Base-by-base conservation (phyloP, 2,113 vertebrate genomes). In the Cottus gobio region DNA sequence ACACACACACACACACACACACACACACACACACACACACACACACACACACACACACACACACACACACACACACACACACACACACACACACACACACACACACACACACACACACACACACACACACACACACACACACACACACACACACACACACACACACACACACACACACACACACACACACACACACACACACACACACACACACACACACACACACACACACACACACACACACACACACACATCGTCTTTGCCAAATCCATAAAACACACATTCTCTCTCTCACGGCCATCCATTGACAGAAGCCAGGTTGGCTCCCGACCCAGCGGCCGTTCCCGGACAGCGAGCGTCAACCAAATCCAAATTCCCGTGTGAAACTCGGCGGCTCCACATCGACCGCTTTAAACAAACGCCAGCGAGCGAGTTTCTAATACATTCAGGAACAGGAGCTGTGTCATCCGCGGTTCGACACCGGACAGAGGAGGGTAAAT, bases 231-330 rank as follows among this genome's bases (percentile, higher is more conserved):
- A 79, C 75, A 22, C 18, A 22, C 20, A 52, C 48, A 84, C 71
- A 63, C 50, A 67, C 75, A 84, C 69, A 90, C 81, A 81, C 75
- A 83, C 63, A 89, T 82, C 56, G 74, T 84, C 73, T 71, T 73
- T 88, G 85, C 87, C 88, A 92, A 90, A 90, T 86, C 81, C 80
- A 86, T 85, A 87, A 87, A 91, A 88, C 76, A 90, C 81, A 88
- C 86, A 89, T 80, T 77, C 75, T 72, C 56, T 71, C 46, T 72
- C 79, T 68, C 87, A 10, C 58, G 65, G 57, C 26, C 52, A 15
- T 82, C 81, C 50, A 62, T 36, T 63, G 68, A 77, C 65, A 64
- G 68, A 84, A 71, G 82, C 89, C 86, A 82, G 76, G 75, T 80
- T 90, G 88, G 89, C 82, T 10, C 72, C 18, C 10, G 20, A 78